Conservation (phyloP, 92 coral and sea anemone genomes). For the Palythoa heliodiscus region DNA sequence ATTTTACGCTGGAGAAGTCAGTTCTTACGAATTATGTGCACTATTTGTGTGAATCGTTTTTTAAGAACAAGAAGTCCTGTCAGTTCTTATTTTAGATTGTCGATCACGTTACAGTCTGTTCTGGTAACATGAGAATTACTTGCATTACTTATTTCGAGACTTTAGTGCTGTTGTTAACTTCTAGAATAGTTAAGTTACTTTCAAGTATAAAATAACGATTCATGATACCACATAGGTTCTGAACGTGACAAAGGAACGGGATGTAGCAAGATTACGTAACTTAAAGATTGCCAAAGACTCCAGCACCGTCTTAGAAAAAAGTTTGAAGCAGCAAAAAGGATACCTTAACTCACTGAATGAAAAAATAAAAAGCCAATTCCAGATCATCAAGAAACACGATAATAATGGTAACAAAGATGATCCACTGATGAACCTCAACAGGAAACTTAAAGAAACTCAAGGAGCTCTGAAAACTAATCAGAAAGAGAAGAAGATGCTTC, state of each 20-base stretch:
- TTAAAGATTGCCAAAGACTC: slow-evolving; percentile 16
- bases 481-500: slow-evolving; percentile 6
- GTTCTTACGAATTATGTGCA: too few species aligned
- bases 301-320: slow-evolving; percentile 21
- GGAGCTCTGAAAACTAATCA: not conserved
- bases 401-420: not conserved
- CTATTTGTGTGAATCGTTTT: too few species aligned
- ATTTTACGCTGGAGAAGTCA: too few species aligned
- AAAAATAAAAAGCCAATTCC: not conserved
- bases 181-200: not conserved
- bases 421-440: not conserved
- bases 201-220: not conserved
- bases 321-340: slow-evolving; percentile 16
- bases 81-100: too few species aligned
- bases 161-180: not conserved
- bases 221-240: not conserved
- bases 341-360: slow-evolving; percentile 1
- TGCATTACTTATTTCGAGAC: not conserved
- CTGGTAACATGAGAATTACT: too few species aligned
- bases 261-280: slow-evolving; percentile 34
- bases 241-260: slow-evolving; percentile 49
- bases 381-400: not conserved
- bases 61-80: too few species aligned
- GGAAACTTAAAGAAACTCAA: not conserved
- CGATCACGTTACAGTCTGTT: too few species aligned